Conservation (phyloP, 2,797 vertebrate species). For the Podarcis lilfordi region DNA sequence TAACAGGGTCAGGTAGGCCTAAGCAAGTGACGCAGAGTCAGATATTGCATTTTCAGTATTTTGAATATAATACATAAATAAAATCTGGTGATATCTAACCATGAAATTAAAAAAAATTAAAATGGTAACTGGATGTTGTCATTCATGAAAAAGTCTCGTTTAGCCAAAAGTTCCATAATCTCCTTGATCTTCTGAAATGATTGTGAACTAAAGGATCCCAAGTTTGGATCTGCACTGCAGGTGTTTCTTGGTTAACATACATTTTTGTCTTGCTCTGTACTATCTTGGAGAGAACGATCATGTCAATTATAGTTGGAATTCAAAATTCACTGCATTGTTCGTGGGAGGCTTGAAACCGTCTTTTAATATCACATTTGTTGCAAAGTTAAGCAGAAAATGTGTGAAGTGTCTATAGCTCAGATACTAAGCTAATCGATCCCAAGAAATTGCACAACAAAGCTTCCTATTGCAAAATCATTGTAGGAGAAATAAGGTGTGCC, state of each 20-base stretch:
- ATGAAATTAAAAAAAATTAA: neutral
- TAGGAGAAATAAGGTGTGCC: neutral
- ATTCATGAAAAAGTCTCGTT: neutral
- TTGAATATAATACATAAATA: neutral
- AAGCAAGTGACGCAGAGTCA: neutral
- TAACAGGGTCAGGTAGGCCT: neutral
- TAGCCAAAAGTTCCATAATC: no score
- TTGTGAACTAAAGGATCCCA: neutral
- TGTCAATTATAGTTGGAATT: neutral
- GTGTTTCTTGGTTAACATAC: neutral
- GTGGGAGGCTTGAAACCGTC: neutral
- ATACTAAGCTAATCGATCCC: neutral
- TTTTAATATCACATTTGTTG: neutral
- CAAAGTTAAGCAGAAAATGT: neutral
- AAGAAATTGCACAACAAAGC: neutral
- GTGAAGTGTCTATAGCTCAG: neutral
- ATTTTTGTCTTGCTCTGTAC: neutral
- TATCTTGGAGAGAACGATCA: neutral
- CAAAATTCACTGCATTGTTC: neutral
- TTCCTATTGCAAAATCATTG: conserved; percentile 31
- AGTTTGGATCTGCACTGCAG: neutral
- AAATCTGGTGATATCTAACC: no score
- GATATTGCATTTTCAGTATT: neutral
- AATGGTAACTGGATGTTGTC: neutral
- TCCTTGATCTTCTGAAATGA: neutral